Base-by-base conservation (phyloP, 2,888 invertebrate species). In the Napeogenes sylphis region DNA sequence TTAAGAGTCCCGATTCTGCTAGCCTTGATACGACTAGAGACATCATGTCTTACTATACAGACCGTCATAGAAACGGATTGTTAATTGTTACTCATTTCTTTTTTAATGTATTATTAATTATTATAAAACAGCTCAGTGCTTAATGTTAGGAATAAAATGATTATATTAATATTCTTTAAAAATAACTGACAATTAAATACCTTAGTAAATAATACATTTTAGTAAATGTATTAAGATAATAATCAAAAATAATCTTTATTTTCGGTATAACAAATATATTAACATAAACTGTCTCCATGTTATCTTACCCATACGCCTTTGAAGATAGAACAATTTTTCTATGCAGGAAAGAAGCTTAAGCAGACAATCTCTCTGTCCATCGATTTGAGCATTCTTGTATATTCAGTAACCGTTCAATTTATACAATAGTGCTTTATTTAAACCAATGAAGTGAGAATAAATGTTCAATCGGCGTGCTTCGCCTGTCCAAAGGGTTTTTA, bases 1-100 rank as follows among this genome's bases (percentile, higher is more conserved):
- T 87, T 85, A 83, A 82, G 81, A 80, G 79, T 76, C 80, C 73
- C 80, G 81, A 82, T 84, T 81, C 83, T 79, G 71, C 81, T 73
- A 72, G 63, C 67, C 65, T 77, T 79, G 84, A 85, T 85, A 85
- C 82, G 68, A 70, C 46, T 51, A 55, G 54, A 54, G 51, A 35
- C 38, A 12, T 45, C 46, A 42, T 51, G 55, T 42, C 33, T 10
- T 45, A 12, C 30, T 47, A 55, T 59, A 51, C 42, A 51, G 32
- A 62, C 47, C 47, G n/a, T 32, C 0, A 5, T 21, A 62, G 46
- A 32, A 32, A 14, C 10, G 45, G 33, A 4, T 45, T 12, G 4
- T 30, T 21, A 46, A 35, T 46, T 33, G 45, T 46, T 46, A 13
- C 3, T 5, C 33, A 46, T 33, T n/a, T 45, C 4, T 45, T 47